Evolutionary conservation across 1,140 invertebrate species (phyloP).

Genomic region (Sycophila sp.): DNA sequence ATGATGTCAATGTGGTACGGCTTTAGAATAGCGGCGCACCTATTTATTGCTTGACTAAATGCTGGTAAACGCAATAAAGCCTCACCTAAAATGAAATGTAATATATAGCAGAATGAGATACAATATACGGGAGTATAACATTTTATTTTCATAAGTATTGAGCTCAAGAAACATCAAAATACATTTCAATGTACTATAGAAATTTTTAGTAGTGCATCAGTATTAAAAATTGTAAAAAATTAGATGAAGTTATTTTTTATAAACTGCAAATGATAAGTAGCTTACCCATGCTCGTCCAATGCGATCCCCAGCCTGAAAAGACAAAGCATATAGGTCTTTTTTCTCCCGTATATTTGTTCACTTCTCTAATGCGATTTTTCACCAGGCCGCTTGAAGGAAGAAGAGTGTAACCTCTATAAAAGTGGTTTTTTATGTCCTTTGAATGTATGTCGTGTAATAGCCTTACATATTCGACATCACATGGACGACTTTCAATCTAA

Average conservation of each 20-base stretch:
- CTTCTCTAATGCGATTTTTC: too few relatives aligned
- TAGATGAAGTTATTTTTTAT: too few relatives aligned
- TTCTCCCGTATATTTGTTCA: too few relatives aligned
- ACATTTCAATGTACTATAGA: too few relatives aligned
- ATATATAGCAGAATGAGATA: not conserved
- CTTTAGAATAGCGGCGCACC: not conserved
- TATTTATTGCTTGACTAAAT: not conserved
- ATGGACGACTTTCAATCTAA: not conserved
- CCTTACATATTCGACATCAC: not conserved
- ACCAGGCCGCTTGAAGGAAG: not conserved
- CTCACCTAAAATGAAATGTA: conserved; percentile 49
- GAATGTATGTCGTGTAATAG: not conserved
- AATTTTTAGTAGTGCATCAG: too few relatives aligned
- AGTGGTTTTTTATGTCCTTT: not conserved
- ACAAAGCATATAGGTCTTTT: conserved; percentile 53
- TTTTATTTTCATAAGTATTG: too few relatives aligned
- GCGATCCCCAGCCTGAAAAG: conserved; percentile 77
- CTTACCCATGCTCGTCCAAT: conserved; percentile 73
- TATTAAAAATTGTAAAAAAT: not conserved
- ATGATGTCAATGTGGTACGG: conserved; percentile 70
- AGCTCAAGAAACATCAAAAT: too few relatives aligned
- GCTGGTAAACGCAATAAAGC: not conserved
- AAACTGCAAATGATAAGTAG: too few relatives aligned
- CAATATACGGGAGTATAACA: too few relatives aligned
- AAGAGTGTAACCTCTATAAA: not conserved